Conservation (phyloP, 2,888 invertebrate genomes). For the Trachelus troglodyta region DNA sequence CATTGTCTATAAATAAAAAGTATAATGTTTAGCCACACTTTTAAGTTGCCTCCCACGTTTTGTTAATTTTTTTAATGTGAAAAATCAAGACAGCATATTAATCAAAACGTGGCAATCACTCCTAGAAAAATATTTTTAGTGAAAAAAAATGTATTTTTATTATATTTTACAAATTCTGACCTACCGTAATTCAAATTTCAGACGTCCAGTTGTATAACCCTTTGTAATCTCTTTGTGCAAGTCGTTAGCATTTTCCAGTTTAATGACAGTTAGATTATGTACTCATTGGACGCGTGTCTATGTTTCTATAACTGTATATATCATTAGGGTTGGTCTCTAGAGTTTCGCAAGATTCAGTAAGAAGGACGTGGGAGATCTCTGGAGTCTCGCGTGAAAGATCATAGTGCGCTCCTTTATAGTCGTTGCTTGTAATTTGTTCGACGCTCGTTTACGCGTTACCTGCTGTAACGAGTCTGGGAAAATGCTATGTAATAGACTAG, state of each 20-base stretch:
- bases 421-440: neutral
- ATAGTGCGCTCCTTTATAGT: neutral
- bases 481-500: neutral
- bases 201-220: neutral
- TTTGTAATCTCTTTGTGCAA: neutral
- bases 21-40: neutral
- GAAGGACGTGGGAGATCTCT: neutral
- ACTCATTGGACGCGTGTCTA: neutral
- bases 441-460: neutral
- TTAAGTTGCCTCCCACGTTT: neutral
- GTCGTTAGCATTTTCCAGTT: neutral
- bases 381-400: neutral
- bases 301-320: neutral
- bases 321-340: neutral
- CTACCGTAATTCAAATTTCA: neutral
- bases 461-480: conserved; percentile 2
- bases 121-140: neutral
- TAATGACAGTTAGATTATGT: neutral
- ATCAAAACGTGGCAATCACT: neutral
- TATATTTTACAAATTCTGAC: neutral
- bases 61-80: neutral
- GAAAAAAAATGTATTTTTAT: neutral
- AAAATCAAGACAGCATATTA: neutral
- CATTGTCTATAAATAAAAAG: neutral
- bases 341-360: neutral